phyloP scores from a whole-genome alignment of 2,888 invertebrate genomes.

The Bimastos eiseni region DNA sequence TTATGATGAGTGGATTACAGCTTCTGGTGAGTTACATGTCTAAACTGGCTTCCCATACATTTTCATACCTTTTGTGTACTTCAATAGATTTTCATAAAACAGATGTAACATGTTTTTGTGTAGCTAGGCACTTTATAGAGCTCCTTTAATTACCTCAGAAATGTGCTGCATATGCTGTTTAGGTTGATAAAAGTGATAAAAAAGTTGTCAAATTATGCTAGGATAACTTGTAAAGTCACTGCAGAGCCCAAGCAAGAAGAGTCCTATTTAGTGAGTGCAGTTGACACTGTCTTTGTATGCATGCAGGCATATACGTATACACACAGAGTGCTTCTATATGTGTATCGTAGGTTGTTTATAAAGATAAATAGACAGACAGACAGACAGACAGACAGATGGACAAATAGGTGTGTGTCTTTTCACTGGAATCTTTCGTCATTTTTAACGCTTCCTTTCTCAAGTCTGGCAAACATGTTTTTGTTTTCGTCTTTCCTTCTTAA shows the following conservation, averaged over 20 bases:
- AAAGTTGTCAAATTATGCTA: background rate
- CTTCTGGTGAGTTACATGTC: slow-evolving; percentile 63
- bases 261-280: background rate
- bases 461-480: background rate
- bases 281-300: background rate
- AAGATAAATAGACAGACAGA: no score
- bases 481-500: background rate
- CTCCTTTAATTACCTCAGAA: background rate
- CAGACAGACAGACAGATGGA: no score
- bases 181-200: background rate
- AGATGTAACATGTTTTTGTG: background rate
- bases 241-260: background rate
- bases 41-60: background rate
- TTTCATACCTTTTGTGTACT: background rate
- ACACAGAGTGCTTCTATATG: background rate
- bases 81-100: no score
- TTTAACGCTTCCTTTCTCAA: background rate
- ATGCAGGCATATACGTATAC: background rate
- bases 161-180: background rate
- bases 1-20: slow-evolving; percentile 69
- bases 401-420: background rate
- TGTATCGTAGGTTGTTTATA: background rate
- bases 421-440: background rate
- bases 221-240: background rate
- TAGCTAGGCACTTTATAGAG: background rate